phyloP scores from a whole-genome alignment of 2,797 vertebrate genomes.

The Spinus olivaceus region DNA sequence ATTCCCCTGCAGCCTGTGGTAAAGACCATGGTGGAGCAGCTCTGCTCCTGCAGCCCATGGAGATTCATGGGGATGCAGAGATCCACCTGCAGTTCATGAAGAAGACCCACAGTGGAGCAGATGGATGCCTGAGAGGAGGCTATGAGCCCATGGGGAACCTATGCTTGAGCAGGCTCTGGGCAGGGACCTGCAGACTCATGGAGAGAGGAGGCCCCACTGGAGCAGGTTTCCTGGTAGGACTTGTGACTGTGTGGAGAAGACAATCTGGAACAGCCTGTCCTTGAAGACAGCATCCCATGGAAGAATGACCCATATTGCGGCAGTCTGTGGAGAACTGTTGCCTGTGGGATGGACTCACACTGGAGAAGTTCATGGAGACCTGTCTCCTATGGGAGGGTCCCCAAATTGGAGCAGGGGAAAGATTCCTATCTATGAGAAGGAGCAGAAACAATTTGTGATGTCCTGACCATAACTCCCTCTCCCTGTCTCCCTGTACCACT shows the following conservation, averaged over 20 bases:
- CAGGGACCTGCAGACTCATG: background rate
- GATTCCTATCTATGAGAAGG: fast-evolving
- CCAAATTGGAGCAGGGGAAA: fast-evolving
- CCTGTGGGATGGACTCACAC: background rate
- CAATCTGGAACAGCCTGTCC: background rate
- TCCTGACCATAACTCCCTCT: background rate
- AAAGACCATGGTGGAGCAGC: no score
- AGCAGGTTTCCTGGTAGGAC: background rate
- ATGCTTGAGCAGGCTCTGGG: background rate
- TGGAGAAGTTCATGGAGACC: background rate
- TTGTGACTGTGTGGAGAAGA: fast-evolving
- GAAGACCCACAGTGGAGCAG: background rate
- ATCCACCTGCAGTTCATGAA: background rate
- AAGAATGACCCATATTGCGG: background rate
- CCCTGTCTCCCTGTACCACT: no score
- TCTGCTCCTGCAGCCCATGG: no score
- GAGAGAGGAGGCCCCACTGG: background rate
- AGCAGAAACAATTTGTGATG: background rate
- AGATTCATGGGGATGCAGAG: background rate
- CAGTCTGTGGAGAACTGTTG: background rate
- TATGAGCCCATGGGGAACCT: fast-evolving
- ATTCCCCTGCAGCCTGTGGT: fast-evolving
- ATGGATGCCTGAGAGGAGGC: background rate
- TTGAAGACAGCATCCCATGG: fast-evolving
- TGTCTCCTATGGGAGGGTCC: background rate